phyloP scores from a whole-genome alignment of 2,113 vertebrate genomes.

The Hyperopisus bebe region DNA sequence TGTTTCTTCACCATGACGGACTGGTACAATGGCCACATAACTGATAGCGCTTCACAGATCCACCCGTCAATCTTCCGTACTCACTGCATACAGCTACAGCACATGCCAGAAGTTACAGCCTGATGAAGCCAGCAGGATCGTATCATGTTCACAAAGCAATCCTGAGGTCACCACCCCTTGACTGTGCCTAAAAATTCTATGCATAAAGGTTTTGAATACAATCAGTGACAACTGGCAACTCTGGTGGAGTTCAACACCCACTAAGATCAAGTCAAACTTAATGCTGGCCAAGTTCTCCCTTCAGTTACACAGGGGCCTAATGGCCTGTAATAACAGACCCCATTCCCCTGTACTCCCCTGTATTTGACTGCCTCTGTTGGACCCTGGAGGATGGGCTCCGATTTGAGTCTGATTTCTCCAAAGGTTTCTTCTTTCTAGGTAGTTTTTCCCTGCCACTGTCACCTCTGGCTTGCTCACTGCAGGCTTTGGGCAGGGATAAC shows the following conservation, averaged over 20 bases:
- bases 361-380: too few species aligned
- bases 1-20: not conserved
- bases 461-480: not conserved
- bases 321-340: too few species aligned
- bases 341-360: too few species aligned
- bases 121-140: not conserved
- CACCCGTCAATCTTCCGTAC: not conserved
- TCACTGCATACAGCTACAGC: not conserved
- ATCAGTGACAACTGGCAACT: too few species aligned
- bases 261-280: not conserved
- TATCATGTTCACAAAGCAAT: not conserved
- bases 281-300: not conserved
- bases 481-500: not conserved
- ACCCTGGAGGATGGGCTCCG: too few species aligned
- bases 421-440: not conserved
- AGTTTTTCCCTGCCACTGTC: not conserved
- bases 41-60: not conserved
- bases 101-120: not conserved
- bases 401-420: not conserved
- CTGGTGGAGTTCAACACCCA: not conserved
- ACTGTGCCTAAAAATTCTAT: not conserved
- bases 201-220: not conserved
- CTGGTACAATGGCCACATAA: not conserved
- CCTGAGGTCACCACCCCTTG: not conserved
- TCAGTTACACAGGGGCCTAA: not conserved